Percentiles rank a stretch among this genome's conserved stretches.
phyloP scores from a whole-genome alignment of 2,113 vertebrate species.

The Pteropus alecto region DNA sequence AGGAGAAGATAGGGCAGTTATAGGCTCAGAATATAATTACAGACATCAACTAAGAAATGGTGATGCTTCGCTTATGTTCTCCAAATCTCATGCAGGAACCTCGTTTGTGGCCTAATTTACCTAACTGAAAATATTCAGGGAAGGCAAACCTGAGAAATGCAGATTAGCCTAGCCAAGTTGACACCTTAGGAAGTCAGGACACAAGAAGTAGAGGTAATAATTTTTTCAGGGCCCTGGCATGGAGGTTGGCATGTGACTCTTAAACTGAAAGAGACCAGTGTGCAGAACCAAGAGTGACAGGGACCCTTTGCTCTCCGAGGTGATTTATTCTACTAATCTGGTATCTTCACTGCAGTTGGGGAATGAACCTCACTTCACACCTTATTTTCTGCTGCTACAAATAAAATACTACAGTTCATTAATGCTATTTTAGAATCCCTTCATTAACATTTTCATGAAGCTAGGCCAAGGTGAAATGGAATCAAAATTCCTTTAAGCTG shows the following conservation, averaged over 20 bases:
- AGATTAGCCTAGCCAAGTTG: no score
- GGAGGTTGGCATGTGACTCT: no score
- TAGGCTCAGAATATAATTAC: not conserved
- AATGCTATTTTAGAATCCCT: not conserved
- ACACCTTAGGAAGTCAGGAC: not conserved
- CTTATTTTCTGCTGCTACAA: not conserved
- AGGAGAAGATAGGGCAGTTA: not conserved
- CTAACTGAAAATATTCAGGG: not conserved
- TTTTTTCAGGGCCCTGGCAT: accelerated
- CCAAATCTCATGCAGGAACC: not conserved
- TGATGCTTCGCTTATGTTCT: not conserved
- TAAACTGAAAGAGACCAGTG: not conserved
- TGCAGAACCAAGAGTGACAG: not conserved
- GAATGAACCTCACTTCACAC: not conserved
- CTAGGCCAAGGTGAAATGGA: not conserved
- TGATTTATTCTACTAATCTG: not conserved
- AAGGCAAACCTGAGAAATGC: not conserved
- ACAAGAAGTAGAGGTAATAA: not conserved
- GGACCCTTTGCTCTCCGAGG: not conserved
- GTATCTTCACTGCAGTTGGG: not conserved
- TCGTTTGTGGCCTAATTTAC: not conserved
- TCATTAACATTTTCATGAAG: not conserved
- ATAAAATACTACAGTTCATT: not conserved
- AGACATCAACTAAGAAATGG: not conserved
- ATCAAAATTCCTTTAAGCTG: not conserved